Evolutionary conservation across 2,797 vertebrate species (phyloP).

Genomic region (Hippoglossus hippoglossus): DNA sequence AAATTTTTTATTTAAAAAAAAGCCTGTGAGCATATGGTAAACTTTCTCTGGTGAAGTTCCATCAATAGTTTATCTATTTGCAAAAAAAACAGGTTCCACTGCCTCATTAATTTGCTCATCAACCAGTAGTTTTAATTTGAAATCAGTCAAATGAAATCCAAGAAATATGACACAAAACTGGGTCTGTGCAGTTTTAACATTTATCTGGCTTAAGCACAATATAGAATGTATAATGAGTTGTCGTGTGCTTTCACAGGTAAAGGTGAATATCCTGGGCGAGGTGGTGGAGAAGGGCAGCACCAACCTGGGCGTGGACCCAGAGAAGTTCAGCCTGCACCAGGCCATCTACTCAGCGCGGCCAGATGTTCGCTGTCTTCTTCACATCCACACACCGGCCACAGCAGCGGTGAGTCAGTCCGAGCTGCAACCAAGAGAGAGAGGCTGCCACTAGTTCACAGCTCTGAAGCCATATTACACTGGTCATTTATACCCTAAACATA

Average conservation of each 20-base stretch:
- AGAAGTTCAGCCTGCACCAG: conserved; percentile 91
- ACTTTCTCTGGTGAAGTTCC: too few relatives aligned
- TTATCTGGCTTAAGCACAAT: too few relatives aligned
- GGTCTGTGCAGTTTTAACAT: too few relatives aligned
- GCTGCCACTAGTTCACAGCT: background rate
- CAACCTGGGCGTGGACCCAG: conserved; percentile 85
- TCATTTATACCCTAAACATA: background rate
- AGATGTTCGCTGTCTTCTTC: conserved; percentile 90
- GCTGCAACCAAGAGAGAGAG: background rate
- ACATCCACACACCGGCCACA: conserved; percentile 91
- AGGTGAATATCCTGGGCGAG: conserved; percentile 95
- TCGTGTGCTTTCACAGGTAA: conserved; percentile 84
- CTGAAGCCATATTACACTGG: too few relatives aligned
- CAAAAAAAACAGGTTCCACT: too few relatives aligned
- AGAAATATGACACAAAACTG: too few relatives aligned
- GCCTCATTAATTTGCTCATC: too few relatives aligned
- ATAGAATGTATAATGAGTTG: background rate
- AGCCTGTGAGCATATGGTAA: too few relatives aligned
- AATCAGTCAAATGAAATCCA: too few relatives aligned
- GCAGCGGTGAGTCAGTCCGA: conserved; percentile 86
- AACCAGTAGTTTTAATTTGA: too few relatives aligned
- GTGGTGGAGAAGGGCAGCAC: conserved; percentile 94
- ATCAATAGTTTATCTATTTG: too few relatives aligned
- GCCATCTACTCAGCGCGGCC: conserved; percentile 95
- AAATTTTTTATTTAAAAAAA: too few relatives aligned